These are phyloP conservation scores for Gymnothorax javanicus DNA, from an alignment of 2,797 vertebrate genomes.

Conservation along the genomic window DNA sequence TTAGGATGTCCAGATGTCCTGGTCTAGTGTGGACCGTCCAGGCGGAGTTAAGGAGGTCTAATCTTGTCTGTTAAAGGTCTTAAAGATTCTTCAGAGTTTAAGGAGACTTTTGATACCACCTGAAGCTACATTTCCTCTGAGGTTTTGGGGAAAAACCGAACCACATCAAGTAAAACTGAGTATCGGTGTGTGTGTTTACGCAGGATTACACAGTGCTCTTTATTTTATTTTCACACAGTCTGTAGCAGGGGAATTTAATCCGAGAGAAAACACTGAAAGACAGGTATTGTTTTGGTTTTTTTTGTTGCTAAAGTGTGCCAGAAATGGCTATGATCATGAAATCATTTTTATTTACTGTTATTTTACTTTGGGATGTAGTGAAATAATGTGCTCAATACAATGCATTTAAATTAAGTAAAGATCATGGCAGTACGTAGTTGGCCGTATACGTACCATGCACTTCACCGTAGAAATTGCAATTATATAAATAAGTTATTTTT, in stretches of 20 bases:
- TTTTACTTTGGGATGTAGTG: background rate
- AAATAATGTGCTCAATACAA: background rate
- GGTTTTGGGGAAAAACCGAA: background rate
- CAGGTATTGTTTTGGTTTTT: background rate
- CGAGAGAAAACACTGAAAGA: background rate
- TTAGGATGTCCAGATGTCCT: constrained; percentile 66
- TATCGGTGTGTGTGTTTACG: background rate
- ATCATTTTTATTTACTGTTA: background rate
- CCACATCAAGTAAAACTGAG: background rate
- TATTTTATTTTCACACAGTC: background rate
- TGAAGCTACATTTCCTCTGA: background rate
- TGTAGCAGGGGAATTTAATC: background rate
- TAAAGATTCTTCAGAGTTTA: background rate
- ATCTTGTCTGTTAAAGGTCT: background rate
- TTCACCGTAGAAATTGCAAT: constrained; percentile 24
- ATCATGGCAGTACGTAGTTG: background rate
- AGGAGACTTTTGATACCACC: background rate
- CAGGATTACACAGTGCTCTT: background rate
- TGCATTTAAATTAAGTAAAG: background rate
- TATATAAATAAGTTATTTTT: constrained; percentile 7
- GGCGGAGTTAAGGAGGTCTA: constrained; percentile 49
- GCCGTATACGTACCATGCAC: background rate
- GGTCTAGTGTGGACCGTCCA: constrained; percentile 56
- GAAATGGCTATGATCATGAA: background rate
- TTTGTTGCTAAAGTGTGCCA: background rate